Percentiles rank a stretch among this genome's conserved stretches.
phyloP scores from a whole-genome alignment of 2,797 vertebrate species.

The Kryptolebias ocellatus region DNA sequence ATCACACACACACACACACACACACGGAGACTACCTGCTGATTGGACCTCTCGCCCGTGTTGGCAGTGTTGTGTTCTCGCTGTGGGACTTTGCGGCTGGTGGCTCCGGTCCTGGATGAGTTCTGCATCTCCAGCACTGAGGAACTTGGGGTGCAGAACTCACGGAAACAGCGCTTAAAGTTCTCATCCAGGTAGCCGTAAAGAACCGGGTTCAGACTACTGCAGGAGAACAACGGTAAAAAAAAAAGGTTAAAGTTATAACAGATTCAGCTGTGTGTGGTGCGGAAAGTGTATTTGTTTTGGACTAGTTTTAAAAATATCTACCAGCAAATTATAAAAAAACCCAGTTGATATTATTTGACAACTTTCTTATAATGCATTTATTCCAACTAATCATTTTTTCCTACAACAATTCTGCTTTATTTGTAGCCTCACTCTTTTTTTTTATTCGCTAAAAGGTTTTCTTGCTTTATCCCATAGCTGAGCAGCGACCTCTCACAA shows the following conservation, averaged over 20 bases:
- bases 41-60: constrained; percentile 92
- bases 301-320: too few relatives aligned
- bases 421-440: too few relatives aligned
- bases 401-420: too few relatives aligned
- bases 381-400: too few relatives aligned
- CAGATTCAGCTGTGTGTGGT: background rate
- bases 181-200: constrained; percentile 98
- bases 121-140: constrained; percentile 90
- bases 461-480: too few relatives aligned
- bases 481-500: background rate
- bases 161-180: constrained; percentile 98
- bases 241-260: background rate
- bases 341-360: too few relatives aligned
- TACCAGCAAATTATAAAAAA: too few relatives aligned
- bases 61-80: constrained; percentile 86
- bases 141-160: constrained; percentile 96
- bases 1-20: too few relatives aligned
- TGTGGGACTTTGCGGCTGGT: constrained; percentile 81
- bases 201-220: constrained; percentile 95
- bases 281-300: too few relatives aligned
- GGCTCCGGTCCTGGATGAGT: constrained; percentile 88
- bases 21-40: constrained; percentile 84
- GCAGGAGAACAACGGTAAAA: constrained; percentile 8
- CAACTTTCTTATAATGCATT: too few relatives aligned
- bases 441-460: too few relatives aligned